Base-by-base conservation (phyloP, 2,888 invertebrate genomes). In the Erynnis tages region DNA sequence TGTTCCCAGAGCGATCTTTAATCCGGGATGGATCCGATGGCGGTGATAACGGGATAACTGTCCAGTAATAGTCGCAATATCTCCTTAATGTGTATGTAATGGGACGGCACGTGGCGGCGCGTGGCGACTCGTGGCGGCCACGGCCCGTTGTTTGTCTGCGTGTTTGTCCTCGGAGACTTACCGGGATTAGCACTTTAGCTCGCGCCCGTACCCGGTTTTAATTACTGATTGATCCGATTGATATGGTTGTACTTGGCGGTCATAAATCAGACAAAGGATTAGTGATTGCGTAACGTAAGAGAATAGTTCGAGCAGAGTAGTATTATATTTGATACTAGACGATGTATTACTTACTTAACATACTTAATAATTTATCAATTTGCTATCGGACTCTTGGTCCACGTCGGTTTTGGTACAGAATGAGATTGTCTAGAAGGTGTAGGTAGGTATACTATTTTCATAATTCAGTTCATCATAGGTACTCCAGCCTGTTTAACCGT, bases 101-200 rank as follows among this genome's bases (percentile, higher is more conserved):
- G 66, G 78, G 53, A 3, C 40, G 73, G 43, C 85, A 73, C 84
- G 85, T 69, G 86, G 34, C 56, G 71, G 43, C 76, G 71, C 75
- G 82, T 78, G 78, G 40, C 67, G 60, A 55, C 58, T 21, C 82
- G 85, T 69, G 86, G 30, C 56, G 69, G 43, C 76, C 70, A 75
- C 80, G 77, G 75, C 19, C 66, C 59, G 56, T 56, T 64, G 67
- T 65, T 50, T 66, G 62, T 65, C 61, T 56, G 59, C 64, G 59
- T 81, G 79, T 82, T 80, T 82, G 79, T 69, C 70, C 64, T 56
- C 66, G 55, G 65, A 68, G 72, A 70, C 70, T 76, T 71, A 82
- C 77, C 73, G 69, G 82, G 83, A 83, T 87, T 85, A 87, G 79
- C 86, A 86, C 86, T 86, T 80, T 79, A 72, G 69, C 58, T 62